phyloP scores from a whole-genome alignment of 2,797 vertebrate species.

The Merluccius polli region DNA sequence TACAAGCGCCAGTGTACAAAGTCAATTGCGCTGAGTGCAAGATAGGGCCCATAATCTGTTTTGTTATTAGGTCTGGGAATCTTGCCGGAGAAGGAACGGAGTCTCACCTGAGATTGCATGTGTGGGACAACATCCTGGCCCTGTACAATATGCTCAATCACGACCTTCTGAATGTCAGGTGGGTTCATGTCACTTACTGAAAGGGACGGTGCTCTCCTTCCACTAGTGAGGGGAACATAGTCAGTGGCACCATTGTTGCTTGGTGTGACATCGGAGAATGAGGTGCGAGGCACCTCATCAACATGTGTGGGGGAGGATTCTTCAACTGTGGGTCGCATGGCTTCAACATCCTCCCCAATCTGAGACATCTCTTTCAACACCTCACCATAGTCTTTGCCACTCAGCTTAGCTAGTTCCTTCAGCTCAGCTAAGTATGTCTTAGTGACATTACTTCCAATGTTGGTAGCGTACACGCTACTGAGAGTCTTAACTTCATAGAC shows the following conservation, averaged over 20 bases:
- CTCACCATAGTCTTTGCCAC: conserved; percentile 12
- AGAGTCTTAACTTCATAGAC: conserved; percentile 1
- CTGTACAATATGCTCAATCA: conserved; percentile 8
- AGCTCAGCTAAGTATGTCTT: conserved; percentile 17
- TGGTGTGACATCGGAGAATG: not conserved
- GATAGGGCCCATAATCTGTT: too few relatives aligned
- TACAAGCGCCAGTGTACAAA: too few relatives aligned
- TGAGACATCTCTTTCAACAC: conserved; percentile 21
- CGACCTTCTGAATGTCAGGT: conserved; percentile 10
- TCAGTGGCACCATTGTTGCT: conserved; percentile 4
- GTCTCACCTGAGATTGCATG: too few relatives aligned
- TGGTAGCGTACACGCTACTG: not conserved
- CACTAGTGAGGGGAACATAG: not conserved
- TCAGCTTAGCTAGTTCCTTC: conserved; percentile 8
- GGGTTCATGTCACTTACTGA: conserved; percentile 11
- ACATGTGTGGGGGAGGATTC: not conserved
- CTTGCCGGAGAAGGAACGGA: too few relatives aligned
- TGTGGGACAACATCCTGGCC: not conserved
- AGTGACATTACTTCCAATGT: conserved; percentile 1
- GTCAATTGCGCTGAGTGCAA: too few relatives aligned
- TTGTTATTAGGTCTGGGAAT: too few relatives aligned
- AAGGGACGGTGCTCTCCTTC: not conserved
- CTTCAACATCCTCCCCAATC: not conserved
- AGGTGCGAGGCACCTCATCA: not conserved
- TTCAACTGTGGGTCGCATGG: not conserved